These are phyloP conservation scores for Poecilia picta DNA, from an alignment of 2,797 vertebrate genomes.

Conservation along the genomic window DNA sequence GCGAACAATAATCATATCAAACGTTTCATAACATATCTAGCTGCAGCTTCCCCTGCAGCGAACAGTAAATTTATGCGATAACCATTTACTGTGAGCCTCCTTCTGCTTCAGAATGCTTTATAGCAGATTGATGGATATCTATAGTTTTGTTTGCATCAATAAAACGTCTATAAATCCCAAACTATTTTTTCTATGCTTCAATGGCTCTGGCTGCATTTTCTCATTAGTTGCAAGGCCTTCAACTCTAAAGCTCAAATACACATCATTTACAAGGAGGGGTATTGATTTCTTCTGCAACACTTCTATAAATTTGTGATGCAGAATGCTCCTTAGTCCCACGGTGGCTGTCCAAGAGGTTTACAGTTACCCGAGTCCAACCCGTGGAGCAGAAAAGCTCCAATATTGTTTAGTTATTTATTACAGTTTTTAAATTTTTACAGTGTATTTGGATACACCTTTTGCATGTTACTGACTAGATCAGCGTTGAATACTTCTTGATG, in stretches of 20 bases:
- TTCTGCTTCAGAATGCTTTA: not conserved
- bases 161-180: not conserved
- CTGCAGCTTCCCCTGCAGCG: not conserved
- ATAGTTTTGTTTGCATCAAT: not conserved
- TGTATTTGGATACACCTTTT: no score
- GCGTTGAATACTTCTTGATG: not conserved
- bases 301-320: not conserved
- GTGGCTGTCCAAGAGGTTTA: not conserved
- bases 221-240: not conserved
- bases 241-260: not conserved
- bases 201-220: not conserved
- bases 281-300: not conserved
- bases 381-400: not conserved
- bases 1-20: constrained; percentile 5
- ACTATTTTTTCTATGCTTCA: not conserved
- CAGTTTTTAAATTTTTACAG: no score
- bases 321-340: not conserved
- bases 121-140: not conserved
- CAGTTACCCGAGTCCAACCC: not conserved
- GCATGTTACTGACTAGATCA: not conserved
- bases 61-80: not conserved
- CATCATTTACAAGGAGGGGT: not conserved
- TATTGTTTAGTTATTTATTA: not conserved
- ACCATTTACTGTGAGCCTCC: no score
- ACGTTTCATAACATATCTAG: not conserved